Evolutionary conservation across 2,113 vertebrate species (phyloP).

Genomic region (Erythrolamprus reginae): DNA sequence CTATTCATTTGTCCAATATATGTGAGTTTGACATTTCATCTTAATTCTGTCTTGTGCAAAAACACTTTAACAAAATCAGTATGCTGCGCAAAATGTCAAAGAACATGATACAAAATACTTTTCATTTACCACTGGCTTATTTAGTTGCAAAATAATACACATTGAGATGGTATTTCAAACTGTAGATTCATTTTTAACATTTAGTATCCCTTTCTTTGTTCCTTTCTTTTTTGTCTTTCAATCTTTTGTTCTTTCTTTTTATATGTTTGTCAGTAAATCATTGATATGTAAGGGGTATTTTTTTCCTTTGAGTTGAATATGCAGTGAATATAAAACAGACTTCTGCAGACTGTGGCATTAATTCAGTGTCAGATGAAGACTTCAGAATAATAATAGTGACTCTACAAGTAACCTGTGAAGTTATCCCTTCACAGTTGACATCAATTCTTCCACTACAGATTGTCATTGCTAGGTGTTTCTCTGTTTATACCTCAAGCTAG

Average conservation of each 20-base stretch:
- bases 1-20: too few species aligned
- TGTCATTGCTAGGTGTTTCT: constrained; percentile 45
- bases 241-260: constrained; percentile 14
- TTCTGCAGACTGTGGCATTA: constrained; percentile 35
- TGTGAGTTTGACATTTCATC: neutral
- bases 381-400: constrained; percentile 44
- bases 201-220: neutral
- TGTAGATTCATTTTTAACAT: neutral
- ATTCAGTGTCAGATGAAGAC: constrained; percentile 43
- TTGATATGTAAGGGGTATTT: constrained; percentile 24
- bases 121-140: neutral
- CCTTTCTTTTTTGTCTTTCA: neutral
- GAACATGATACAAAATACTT: neutral
- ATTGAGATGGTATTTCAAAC: neutral
- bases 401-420: constrained; percentile 53
- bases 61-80: neutral
- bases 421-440: constrained; percentile 34
- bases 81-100: neutral
- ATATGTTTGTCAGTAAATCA: constrained; percentile 20
- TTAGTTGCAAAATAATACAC: constrained; percentile 3
- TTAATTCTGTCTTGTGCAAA: neutral
- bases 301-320: constrained; percentile 14
- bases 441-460: constrained; percentile 52
- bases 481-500: constrained; percentile 59
- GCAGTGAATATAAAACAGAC: constrained; percentile 32